phyloP scores from a whole-genome alignment of 2,888 invertebrate genomes.

The Acanthococcus lagerstroemiae region DNA sequence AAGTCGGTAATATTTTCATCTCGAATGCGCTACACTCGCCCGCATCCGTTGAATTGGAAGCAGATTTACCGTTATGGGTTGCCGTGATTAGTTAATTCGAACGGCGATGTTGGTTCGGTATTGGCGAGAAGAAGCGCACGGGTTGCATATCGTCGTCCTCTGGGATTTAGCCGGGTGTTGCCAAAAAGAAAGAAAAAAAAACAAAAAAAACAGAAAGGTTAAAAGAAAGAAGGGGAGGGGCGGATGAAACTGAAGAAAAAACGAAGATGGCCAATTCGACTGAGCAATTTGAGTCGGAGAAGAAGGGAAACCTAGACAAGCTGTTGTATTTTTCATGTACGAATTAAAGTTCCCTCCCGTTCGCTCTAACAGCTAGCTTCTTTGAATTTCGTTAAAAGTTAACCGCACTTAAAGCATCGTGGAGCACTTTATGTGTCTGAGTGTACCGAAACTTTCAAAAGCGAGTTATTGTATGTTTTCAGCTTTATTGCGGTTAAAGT shows the following conservation, averaged over 20 bases:
- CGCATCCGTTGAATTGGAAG: background rate
- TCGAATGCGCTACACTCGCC: no score
- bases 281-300: slow-evolving; percentile 1
- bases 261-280: slow-evolving; percentile 7
- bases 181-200: background rate
- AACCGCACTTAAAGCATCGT: slow-evolving; percentile 17
- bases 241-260: background rate
- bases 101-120: background rate
- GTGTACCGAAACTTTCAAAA: slow-evolving; percentile 12
- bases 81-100: slow-evolving; percentile 8
- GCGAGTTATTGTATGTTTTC: slow-evolving; percentile 17
- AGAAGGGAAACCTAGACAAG: slow-evolving; percentile 9
- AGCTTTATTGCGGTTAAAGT: slow-evolving; percentile 20
- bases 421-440: slow-evolving; percentile 18
- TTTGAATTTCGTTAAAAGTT: slow-evolving; percentile 20
- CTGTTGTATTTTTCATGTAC: slow-evolving; percentile 22
- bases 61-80: background rate
- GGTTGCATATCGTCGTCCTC: background rate
- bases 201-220: background rate
- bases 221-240: background rate
- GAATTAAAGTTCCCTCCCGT: slow-evolving; percentile 14
- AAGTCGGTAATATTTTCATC: background rate
- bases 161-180: slow-evolving; percentile 1
- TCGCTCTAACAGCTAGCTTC: slow-evolving; percentile 7
- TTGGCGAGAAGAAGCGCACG: background rate